Conservation (phyloP, 2,797 vertebrate genomes). For the Neopelma chrysocephalum region DNA sequence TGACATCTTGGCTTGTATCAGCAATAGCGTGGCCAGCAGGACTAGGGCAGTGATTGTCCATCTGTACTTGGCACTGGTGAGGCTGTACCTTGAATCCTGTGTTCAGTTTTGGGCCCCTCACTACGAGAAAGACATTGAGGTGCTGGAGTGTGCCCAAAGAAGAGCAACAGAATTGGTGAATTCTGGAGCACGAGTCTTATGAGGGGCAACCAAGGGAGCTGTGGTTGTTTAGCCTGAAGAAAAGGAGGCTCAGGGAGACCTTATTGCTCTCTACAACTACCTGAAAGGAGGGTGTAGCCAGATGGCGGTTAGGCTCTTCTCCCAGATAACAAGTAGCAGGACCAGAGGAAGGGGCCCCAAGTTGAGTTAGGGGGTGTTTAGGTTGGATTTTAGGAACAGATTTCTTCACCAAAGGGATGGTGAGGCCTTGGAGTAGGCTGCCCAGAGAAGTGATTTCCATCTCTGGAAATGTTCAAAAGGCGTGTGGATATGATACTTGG, state of each 20-base stretch:
- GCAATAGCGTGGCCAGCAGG: not conserved
- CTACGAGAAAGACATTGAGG: not conserved
- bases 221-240: not conserved
- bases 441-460: not conserved
- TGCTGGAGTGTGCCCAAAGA: accelerated
- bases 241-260: not conserved
- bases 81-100: accelerated
- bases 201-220: accelerated
- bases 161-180: accelerated
- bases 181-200: not conserved
- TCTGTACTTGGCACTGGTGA: not conserved
- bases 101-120: not conserved
- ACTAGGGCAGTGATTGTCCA: accelerated
- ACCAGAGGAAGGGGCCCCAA: not conserved
- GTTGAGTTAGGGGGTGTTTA: not conserved
- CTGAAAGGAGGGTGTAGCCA: accelerated
- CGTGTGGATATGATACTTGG: accelerated
- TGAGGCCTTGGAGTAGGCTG: not conserved
- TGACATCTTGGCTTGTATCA: not conserved
- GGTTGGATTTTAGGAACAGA: not conserved
- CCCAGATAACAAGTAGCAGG: not conserved
- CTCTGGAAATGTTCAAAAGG: not conserved
- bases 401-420: accelerated
- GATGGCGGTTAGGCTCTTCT: accelerated
- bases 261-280: accelerated